A percentile compares a stretch with the other conserved stretches of the same genome.
These are phyloP conservation scores for Chondrosia reniformis DNA, from an alignment of 37 sponge, comb jelly and placozoan genomes.

Conservation along the genomic window DNA sequence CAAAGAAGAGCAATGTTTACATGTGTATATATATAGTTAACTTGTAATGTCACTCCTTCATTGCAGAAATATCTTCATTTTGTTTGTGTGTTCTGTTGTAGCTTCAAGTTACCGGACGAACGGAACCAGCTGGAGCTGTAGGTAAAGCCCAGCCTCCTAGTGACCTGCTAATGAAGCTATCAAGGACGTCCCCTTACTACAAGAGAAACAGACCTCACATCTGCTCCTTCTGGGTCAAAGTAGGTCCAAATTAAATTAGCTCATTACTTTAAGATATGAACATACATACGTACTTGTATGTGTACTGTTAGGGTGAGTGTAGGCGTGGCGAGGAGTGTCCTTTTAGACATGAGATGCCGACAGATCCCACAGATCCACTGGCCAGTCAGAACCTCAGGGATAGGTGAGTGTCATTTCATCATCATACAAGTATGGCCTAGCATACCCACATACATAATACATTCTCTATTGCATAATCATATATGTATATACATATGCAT, in stretches of 20 bases:
- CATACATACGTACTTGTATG: background rate
- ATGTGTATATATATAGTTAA: background rate
- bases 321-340: conserved; percentile 96
- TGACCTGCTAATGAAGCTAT: conserved; percentile 81
- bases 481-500: background rate
- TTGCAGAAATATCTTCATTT: background rate
- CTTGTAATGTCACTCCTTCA: background rate
- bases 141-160: conserved; percentile 88
- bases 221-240: conserved; percentile 90
- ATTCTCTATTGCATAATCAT: background rate
- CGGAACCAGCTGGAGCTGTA: conserved; percentile 75
- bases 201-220: conserved; percentile 97
- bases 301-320: conserved; percentile 83
- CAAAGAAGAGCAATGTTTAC: background rate
- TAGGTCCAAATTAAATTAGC: background rate
- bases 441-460: background rate
- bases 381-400: conserved; percentile 95
- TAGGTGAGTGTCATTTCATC: conserved; percentile 32
- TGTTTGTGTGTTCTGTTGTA: background rate
- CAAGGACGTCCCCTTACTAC: conserved; percentile 95
- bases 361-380: conserved; percentile 93
- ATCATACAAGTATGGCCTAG: too few species aligned
- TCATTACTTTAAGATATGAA: background rate
- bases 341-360: conserved; percentile 96
- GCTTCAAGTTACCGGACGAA: conserved; percentile 36